Conservation (phyloP, 2,113 vertebrate genomes). For the Triplophysa dalaica region DNA sequence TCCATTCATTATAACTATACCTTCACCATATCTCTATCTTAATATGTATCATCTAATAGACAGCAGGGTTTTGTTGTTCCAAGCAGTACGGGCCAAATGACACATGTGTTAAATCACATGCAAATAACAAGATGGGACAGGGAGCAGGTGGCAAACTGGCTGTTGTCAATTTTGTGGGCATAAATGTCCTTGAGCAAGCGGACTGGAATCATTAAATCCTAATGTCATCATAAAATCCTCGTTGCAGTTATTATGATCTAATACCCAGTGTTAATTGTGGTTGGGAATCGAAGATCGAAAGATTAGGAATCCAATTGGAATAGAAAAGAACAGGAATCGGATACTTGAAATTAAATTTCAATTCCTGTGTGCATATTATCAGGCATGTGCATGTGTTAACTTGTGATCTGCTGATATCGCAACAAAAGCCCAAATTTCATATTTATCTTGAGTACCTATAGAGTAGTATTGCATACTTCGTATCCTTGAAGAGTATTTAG, state of each 20-base stretch:
- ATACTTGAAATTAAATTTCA: too few relatives aligned
- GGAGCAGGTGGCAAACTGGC: conserved; percentile 44
- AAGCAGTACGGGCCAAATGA: conserved; percentile 51
- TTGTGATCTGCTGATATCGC: too few relatives aligned
- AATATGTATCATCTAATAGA: background rate
- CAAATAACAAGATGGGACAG: conserved; percentile 57
- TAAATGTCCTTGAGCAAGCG: background rate
- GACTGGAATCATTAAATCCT: background rate
- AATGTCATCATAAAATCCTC: conserved; percentile 1
- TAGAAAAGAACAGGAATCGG: too few relatives aligned
- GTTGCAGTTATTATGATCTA: background rate
- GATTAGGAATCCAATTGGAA: too few relatives aligned
- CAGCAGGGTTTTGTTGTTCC: background rate
- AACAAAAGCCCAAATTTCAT: too few relatives aligned
- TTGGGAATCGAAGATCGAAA: too few relatives aligned
- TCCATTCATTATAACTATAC: background rate
- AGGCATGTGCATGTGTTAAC: too few relatives aligned
- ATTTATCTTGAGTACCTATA: too few relatives aligned
- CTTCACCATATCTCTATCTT: background rate
- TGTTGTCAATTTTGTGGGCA: background rate
- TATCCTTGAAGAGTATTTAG: too few relatives aligned
- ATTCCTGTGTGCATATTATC: too few relatives aligned
- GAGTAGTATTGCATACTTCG: too few relatives aligned
- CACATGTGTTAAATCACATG: conserved; percentile 52
- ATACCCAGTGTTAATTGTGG: background rate